Percentiles rank a stretch among this genome's conserved stretches.
These are phyloP conservation scores for Etheostoma spectabile DNA, from an alignment of 2,113 vertebrate species.

Conservation along the genomic window DNA sequence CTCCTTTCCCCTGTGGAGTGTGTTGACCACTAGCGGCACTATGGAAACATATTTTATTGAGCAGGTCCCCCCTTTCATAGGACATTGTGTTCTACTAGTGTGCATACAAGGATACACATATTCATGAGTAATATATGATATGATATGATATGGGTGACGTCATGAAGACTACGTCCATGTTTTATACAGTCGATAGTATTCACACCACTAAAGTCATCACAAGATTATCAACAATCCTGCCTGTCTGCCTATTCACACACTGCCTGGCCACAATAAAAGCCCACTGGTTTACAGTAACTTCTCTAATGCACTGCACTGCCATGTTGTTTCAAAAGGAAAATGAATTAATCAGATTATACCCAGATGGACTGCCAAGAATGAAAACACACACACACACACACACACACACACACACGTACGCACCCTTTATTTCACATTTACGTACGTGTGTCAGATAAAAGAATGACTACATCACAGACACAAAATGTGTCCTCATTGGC, in stretches of 20 bases:
- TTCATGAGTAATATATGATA: too few species aligned
- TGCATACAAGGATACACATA: too few species aligned
- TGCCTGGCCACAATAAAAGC: neutral
- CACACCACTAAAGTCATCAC: neutral
- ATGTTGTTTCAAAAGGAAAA: neutral
- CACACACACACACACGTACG: neutral
- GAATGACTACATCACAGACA: constrained; percentile 10
- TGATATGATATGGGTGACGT: too few species aligned
- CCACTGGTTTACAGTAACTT: neutral
- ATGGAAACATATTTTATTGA: neutral
- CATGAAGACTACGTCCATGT: too few species aligned
- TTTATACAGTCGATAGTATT: too few species aligned
- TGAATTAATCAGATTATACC: neutral
- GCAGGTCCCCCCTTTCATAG: neutral
- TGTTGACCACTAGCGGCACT: neutral
- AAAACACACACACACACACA: neutral
- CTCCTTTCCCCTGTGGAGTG: neutral
- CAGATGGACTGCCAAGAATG: neutral
- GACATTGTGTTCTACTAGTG: too few species aligned
- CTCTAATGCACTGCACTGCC: neutral
- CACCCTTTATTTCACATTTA: neutral
- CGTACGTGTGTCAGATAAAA: neutral
- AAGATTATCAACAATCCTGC: neutral
- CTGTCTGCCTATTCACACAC: neutral
- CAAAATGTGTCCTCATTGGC: constrained; percentile 10